Base-by-base conservation (phyloP, 2,113 vertebrate genomes). In the Papio anubis region DNA sequence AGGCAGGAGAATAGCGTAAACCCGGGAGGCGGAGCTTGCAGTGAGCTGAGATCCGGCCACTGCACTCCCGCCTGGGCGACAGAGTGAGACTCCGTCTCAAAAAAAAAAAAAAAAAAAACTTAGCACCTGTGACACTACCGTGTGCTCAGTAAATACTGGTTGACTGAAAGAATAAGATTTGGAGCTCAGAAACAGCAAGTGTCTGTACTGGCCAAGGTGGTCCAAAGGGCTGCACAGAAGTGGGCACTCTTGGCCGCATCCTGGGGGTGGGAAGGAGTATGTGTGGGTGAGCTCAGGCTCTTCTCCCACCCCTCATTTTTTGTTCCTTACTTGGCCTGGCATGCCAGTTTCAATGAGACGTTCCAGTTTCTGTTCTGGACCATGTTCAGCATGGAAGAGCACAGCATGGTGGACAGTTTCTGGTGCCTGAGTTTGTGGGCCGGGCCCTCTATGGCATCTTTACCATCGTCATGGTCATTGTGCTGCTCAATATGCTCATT, bases 341-440 rank as follows among this genome's bases (percentile, higher is more conserved):
- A 7, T 35, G 38, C 80, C 97, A 99, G 99, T 97, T 99, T 99
- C 93, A 99, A 99, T 1, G 99, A 99, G 98, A 99, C 99, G 0
- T 99, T 99, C 98, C 99, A 98, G 97, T 99, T 99, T 98, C 98
- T 99, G n/a, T 99, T 99, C 98, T 99, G 99, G 99, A 99, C 99
- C 79, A 99, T 99, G 99, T 99, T 99, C 35, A 99, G 99, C 5
- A 98, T 99, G 97, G 99, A 98, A 78, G 99, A 99, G 83, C 99
- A 99, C 97, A 98, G 98, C 0, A 99, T 99, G 40, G 99, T 99
- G 90, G 99, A 99, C 97, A 99, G 78, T 99, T 98, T 96, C 96
- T 97, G 59, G 96, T 99, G 96, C 99, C 99, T 0, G 99, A 99
- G 97, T 99, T 99, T 70, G 98, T 99, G 5, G 99, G 99, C 45